Conservation (phyloP, 1,140 invertebrate species). For the Papilio polyxenes region DNA sequence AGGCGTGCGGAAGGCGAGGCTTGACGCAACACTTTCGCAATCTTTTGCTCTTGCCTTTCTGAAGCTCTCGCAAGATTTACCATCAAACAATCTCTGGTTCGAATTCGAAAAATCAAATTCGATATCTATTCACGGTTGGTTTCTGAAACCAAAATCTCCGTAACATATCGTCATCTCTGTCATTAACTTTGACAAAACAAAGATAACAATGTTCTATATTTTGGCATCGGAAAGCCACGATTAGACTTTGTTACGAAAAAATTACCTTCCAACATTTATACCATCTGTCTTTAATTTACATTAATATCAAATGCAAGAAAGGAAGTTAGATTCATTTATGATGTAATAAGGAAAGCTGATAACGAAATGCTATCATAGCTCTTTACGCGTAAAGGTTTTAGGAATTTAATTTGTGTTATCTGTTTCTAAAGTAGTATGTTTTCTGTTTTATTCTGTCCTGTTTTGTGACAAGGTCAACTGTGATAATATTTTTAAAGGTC, state of each 20-base stretch:
- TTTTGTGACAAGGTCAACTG: not conserved
- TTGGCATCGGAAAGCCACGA: no score
- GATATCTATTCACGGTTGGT: no score
- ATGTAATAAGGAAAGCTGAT: not conserved
- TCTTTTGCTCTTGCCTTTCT: not conserved
- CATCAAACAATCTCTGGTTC: not conserved
- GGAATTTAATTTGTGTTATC: conserved; percentile 5
- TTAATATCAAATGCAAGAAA: not conserved
- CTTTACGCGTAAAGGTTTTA: not conserved
- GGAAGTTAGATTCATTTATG: not conserved
- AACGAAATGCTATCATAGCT: not conserved
- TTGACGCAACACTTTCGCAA: conserved; percentile 10
- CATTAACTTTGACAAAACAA: no score
- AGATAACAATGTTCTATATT: no score
- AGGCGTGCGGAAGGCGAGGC: not conserved
- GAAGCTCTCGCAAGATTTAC: not conserved
- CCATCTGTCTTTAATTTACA: not conserved
- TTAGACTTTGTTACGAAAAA: not conserved
- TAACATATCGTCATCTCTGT: no score
- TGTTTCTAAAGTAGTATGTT: not conserved
- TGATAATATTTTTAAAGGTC: not conserved
- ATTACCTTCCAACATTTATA: not conserved
- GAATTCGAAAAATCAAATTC: not conserved
- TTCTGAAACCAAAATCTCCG: no score
- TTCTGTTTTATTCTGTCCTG: not conserved